Percentiles rank a stretch among this genome's conserved stretches.
Conservation (phyloP, 2,888 invertebrate genomes). For the Abscondita cerata region DNA sequence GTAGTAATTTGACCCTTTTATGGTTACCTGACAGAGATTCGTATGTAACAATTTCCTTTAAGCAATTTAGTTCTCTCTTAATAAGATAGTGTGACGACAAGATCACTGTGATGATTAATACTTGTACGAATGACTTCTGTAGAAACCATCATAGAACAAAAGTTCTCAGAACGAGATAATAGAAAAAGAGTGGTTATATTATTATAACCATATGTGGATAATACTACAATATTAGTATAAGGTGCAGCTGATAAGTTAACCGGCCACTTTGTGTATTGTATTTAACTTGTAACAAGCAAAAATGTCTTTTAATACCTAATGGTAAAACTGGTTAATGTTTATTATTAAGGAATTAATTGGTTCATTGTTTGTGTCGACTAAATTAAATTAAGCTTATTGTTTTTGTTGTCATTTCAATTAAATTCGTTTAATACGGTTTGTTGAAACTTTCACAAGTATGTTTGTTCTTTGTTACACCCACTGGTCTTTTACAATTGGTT, state of each 20-base stretch:
- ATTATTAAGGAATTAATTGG: constrained; percentile 31
- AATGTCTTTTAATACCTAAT: constrained; percentile 14
- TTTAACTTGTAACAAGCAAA: not conserved
- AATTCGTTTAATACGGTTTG: not conserved
- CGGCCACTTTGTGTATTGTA: constrained; percentile 19
- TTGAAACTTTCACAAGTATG: too few relatives aligned
- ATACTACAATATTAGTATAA: constrained; percentile 19
- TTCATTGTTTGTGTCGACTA: constrained; percentile 24
- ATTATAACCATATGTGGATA: constrained; percentile 38
- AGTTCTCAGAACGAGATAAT: constrained; percentile 35
- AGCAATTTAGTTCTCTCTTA: too few relatives aligned
- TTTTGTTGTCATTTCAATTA: constrained; percentile 13
- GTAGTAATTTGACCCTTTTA: too few relatives aligned
- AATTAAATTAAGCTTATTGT: constrained; percentile 10
- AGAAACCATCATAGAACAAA: constrained; percentile 21
- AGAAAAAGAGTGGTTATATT: constrained; percentile 38
- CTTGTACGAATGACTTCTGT: constrained; percentile 17
- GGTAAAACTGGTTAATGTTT: constrained; percentile 30
- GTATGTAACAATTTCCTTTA: too few relatives aligned
- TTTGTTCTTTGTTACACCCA: too few relatives aligned
- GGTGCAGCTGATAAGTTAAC: constrained; percentile 26
- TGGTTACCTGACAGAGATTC: too few relatives aligned
- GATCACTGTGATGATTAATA: too few relatives aligned
- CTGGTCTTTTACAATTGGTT: too few relatives aligned
- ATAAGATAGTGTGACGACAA: too few relatives aligned